Evolutionary conservation across 2,113 vertebrate species (phyloP).

Genomic region (Protobothrops flavoviridis): DNA sequence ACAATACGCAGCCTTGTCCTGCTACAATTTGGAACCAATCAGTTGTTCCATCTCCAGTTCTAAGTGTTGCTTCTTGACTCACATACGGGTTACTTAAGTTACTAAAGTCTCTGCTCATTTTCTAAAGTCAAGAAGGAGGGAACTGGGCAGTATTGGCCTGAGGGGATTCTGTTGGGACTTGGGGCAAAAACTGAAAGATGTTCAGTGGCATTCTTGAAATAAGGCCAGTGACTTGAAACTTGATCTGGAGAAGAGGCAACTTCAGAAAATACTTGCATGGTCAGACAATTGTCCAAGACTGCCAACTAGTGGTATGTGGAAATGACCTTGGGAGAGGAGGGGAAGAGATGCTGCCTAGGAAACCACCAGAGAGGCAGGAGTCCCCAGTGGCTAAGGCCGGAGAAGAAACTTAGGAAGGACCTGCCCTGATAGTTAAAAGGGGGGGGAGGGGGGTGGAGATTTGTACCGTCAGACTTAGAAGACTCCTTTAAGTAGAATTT

Average conservation of each 20-base stretch:
- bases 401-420: not conserved
- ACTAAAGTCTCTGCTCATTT: not conserved
- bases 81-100: too few species aligned
- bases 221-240: not conserved
- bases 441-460: not conserved
- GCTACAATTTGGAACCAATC: too few species aligned
- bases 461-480: not conserved
- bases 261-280: not conserved
- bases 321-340: not conserved
- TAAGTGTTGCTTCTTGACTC: too few species aligned
- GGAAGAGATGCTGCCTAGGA: not conserved
- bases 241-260: not conserved
- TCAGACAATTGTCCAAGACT: not conserved
- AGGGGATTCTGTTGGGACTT: not conserved
- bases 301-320: too few species aligned
- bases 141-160: too few species aligned
- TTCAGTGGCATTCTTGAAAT: not conserved
- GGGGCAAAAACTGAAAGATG: not conserved
- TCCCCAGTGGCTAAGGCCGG: not conserved
- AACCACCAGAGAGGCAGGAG: not conserved
- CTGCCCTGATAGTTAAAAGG: too few species aligned
- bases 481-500: too few species aligned
- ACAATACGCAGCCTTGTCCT: too few species aligned
- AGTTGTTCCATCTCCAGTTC: too few species aligned
- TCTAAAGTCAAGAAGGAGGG: not conserved